Percentiles rank a stretch among this genome's conserved stretches.
Evolutionary conservation across 1,140 invertebrate species (phyloP).

Genomic region (Drosophila yakuba): DNA sequence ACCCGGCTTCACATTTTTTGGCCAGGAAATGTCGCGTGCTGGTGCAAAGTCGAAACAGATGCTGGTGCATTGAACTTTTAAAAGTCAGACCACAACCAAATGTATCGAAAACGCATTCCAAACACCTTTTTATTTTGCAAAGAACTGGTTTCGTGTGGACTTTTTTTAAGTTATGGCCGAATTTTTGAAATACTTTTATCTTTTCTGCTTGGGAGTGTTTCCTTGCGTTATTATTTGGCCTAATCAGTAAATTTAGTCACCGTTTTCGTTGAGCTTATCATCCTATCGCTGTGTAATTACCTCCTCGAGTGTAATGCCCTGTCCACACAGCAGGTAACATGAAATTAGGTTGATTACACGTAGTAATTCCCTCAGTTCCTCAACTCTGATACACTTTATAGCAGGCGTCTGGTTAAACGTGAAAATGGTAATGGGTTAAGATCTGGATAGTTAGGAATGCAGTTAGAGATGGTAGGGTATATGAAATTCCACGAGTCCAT

Average conservation of each 20-base stretch:
- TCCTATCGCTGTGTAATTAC: constrained; percentile 29
- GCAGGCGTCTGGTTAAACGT: neutral
- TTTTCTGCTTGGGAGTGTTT: constrained; percentile 8
- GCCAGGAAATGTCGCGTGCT: constrained; percentile 55
- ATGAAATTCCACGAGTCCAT: no score
- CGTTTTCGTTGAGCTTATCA: constrained; percentile 16
- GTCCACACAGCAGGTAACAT: constrained; percentile 29
- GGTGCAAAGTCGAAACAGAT: constrained; percentile 18
- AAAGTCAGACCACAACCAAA: constrained; percentile 29
- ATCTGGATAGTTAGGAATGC: neutral
- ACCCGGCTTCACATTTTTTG: constrained; percentile 23
- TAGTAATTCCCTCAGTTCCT: constrained; percentile 18
- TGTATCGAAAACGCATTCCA: constrained; percentile 41
- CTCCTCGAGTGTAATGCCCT: constrained; percentile 17
- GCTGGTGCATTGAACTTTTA: constrained; percentile 57
- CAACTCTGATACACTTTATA: constrained; percentile 6
- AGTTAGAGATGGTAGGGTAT: neutral
- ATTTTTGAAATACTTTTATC: constrained; percentile 29
- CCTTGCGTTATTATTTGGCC: constrained; percentile 5
- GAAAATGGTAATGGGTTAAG: constrained; percentile 9
- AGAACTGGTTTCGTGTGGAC: constrained; percentile 53
- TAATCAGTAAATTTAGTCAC: constrained; percentile 1
- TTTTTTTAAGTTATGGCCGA: constrained; percentile 28
- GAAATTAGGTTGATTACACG: constrained; percentile 40
- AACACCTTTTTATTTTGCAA: constrained; percentile 30